These are phyloP conservation scores for Elysia crispata DNA, from an alignment of 2,888 invertebrate genomes.

Conservation along the genomic window DNA sequence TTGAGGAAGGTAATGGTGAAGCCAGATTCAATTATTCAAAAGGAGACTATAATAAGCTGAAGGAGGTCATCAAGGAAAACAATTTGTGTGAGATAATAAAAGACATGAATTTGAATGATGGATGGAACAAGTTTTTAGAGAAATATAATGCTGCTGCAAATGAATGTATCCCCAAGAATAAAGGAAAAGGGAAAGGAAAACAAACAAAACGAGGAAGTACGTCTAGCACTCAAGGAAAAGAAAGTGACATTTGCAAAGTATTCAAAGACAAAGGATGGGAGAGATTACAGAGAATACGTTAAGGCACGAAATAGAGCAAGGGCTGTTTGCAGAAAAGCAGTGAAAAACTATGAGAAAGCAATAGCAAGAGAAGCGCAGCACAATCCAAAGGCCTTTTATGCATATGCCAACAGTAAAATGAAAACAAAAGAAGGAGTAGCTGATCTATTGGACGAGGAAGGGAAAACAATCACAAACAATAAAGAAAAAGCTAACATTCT, in stretches of 20 bases:
- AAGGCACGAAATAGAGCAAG: slow-evolving; percentile 15
- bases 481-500: slow-evolving; percentile 13
- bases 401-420: background rate
- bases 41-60: no score
- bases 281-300: slow-evolving; percentile 30
- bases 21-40: no score
- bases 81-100: background rate
- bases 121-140: background rate
- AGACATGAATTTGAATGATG: background rate
- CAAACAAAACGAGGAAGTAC: background rate
- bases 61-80: background rate
- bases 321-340: background rate
- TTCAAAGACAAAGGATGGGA: slow-evolving; percentile 38
- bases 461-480: slow-evolving; percentile 11
- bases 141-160: background rate
- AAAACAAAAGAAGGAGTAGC: slow-evolving; percentile 1
- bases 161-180: background rate
- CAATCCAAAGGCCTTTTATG: slow-evolving; percentile 5
- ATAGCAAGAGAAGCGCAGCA: background rate
- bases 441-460: slow-evolving; percentile 3
- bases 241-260: slow-evolving; percentile 18
- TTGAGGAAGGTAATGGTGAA: background rate
- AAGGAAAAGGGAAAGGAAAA: no score
- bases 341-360: background rate
- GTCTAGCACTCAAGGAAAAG: slow-evolving; percentile 21